phyloP scores from a whole-genome alignment of 2,888 invertebrate species.

The Plutella xylostella region DNA sequence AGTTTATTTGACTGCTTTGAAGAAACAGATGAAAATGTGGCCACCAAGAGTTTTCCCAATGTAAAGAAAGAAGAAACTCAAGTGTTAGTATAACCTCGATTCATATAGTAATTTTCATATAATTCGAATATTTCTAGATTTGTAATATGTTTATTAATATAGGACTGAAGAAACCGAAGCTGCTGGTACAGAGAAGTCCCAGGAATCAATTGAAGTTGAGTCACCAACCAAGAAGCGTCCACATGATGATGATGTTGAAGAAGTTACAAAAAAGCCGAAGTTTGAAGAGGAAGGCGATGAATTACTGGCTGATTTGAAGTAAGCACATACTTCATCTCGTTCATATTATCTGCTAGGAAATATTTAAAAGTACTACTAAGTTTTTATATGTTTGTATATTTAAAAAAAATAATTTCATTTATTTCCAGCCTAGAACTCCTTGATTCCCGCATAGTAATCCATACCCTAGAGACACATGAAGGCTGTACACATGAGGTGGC shows the following conservation, averaged over 20 bases:
- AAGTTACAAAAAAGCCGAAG: conserved; percentile 41
- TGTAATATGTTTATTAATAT: not conserved
- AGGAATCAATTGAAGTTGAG: conserved; percentile 22
- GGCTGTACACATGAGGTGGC: conserved; percentile 98
- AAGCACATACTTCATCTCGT: conserved; percentile 21
- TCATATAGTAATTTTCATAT: conserved; percentile 13
- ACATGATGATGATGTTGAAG: conserved; percentile 39
- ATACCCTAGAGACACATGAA: conserved; percentile 89
- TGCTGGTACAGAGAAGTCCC: too few species aligned
- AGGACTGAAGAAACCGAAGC: not conserved
- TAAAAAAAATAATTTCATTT: not conserved
- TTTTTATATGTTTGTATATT: too few species aligned
- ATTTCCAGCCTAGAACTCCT: conserved; percentile 77
- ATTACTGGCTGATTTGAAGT: conserved; percentile 49
- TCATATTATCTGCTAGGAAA: too few species aligned
- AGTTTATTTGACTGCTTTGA: conserved; percentile 59
- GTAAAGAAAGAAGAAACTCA: conserved; percentile 26
- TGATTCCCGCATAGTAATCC: conserved; percentile 85
- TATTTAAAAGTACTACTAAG: too few species aligned
- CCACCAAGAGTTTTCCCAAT: conserved; percentile 36
- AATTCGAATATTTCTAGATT: too few species aligned
- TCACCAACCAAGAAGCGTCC: conserved; percentile 36
- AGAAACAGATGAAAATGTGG: conserved; percentile 32
- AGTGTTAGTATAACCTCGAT: conserved; percentile 40
- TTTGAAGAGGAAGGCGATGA: conserved; percentile 40